A percentile compares a stretch with the other conserved stretches of the same genome.
phyloP scores from a whole-genome alignment of 2,888 invertebrate species.

The Disparrhopalites patrizii region DNA sequence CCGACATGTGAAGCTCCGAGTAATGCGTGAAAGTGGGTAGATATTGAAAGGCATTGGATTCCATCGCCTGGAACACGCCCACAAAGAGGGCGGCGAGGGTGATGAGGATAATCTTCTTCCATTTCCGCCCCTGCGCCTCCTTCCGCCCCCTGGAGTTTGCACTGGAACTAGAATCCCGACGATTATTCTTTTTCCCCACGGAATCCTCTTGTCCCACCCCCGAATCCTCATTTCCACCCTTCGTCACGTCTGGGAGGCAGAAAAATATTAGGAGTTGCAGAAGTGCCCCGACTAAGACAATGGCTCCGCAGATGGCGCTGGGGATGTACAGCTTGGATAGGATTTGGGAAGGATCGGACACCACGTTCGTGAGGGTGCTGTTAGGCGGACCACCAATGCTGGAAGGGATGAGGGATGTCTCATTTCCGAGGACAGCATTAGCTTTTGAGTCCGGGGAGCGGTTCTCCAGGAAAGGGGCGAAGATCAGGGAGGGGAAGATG shows the following conservation, averaged over 20 bases:
- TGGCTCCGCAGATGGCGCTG: neutral
- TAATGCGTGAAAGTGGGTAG: constrained; percentile 35
- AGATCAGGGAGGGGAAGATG: constrained; percentile 27
- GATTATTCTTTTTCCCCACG: neutral
- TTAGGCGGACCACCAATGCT: too few species aligned
- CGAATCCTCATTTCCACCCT: neutral
- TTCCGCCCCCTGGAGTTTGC: neutral
- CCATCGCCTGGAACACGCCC: constrained; percentile 14
- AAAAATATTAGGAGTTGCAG: neutral
- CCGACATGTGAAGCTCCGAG: constrained; percentile 26
- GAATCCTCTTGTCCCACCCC: too few species aligned
- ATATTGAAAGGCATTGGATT: constrained; percentile 19
- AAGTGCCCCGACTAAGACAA: neutral
- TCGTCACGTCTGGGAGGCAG: neutral
- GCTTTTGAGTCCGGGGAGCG: neutral
- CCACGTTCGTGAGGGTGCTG: too few species aligned
- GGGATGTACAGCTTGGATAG: neutral
- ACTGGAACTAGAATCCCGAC: neutral
- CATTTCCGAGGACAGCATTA: neutral
- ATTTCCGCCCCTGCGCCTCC: neutral
- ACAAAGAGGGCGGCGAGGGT: constrained; percentile 3
- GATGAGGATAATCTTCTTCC: constrained; percentile 2
- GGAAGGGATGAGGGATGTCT: neutral
- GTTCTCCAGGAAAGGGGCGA: constrained; percentile 32
- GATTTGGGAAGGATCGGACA: too few species aligned